Evolutionary conservation across 1,140 invertebrate genomes (phyloP).

Genomic region (Drosophila neocordata): DNA sequence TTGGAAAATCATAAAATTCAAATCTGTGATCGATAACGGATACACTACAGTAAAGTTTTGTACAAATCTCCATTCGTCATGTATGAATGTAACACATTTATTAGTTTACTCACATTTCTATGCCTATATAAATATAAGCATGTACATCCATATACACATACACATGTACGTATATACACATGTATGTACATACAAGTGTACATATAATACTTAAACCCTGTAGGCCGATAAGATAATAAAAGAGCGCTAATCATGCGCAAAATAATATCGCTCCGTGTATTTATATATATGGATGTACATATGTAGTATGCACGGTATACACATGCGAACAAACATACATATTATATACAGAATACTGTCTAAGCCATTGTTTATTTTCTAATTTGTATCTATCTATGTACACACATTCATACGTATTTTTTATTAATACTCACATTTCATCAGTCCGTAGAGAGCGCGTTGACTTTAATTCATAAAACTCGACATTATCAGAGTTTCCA

Average conservation of each 20-base stretch:
- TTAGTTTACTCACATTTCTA: not conserved
- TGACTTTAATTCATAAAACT: slow-evolving; percentile 67
- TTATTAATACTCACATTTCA: slow-evolving; percentile 53
- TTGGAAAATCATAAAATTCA: not conserved
- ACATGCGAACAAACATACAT: not conserved
- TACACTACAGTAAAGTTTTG: not conserved
- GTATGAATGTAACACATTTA: not conserved
- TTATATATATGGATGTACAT: slow-evolving; percentile 5
- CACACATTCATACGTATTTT: not conserved
- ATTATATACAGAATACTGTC: not conserved
- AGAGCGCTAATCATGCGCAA: slow-evolving; percentile 38
- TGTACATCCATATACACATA: not conserved
- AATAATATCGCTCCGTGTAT: slow-evolving; percentile 17
- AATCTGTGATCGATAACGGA: not conserved
- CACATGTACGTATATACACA: not conserved
- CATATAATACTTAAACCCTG: not conserved
- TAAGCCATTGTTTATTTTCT: not conserved
- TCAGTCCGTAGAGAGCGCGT: slow-evolving; percentile 44
- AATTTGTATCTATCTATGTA: not conserved
- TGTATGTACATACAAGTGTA: not conserved
- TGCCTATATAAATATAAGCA: not conserved
- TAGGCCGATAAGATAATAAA: slow-evolving; percentile 41
- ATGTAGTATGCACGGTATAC: slow-evolving; percentile 9
- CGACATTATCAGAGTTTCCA: slow-evolving; percentile 80
- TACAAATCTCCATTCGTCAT: no score